Conservation (phyloP, 2,888 invertebrate genomes). For the Conomelus anceps region DNA sequence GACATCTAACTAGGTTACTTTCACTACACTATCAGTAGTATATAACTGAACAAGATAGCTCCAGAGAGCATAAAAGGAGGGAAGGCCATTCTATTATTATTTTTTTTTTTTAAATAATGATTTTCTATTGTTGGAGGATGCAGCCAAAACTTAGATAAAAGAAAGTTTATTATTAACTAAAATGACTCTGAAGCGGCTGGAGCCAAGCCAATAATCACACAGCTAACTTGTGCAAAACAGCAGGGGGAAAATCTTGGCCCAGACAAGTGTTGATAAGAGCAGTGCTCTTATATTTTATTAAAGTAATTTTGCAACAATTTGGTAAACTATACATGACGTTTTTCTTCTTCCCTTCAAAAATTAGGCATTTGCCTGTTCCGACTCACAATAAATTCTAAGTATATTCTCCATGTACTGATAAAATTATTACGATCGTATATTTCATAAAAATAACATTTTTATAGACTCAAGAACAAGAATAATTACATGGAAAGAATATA, state of each 20-base stretch:
- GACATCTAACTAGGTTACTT: neutral
- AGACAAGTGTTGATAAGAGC: neutral
- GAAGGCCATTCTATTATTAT: neutral
- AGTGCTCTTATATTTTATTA: neutral
- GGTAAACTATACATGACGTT: too few relatives aligned
- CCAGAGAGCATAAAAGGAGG: neutral
- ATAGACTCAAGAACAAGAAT: too few relatives aligned
- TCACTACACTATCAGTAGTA: neutral
- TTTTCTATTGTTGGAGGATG: neutral
- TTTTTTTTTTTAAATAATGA: neutral
- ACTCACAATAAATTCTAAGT: too few relatives aligned
- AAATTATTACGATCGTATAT: too few relatives aligned
- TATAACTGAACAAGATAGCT: neutral
- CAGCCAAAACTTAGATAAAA: neutral
- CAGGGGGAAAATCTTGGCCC: neutral
- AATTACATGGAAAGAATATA: too few relatives aligned
- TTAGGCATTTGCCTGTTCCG: too few relatives aligned
- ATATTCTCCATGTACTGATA: too few relatives aligned
- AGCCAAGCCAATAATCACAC: neutral
- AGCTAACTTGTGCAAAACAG: neutral
- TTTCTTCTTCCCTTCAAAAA: too few relatives aligned
- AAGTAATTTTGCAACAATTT: too few relatives aligned
- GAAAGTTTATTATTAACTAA: neutral
- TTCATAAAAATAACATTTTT: too few relatives aligned
- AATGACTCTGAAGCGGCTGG: neutral